These are phyloP conservation scores for Cololabis saira DNA, from an alignment of 2,113 vertebrate genomes.

Conservation along the genomic window DNA sequence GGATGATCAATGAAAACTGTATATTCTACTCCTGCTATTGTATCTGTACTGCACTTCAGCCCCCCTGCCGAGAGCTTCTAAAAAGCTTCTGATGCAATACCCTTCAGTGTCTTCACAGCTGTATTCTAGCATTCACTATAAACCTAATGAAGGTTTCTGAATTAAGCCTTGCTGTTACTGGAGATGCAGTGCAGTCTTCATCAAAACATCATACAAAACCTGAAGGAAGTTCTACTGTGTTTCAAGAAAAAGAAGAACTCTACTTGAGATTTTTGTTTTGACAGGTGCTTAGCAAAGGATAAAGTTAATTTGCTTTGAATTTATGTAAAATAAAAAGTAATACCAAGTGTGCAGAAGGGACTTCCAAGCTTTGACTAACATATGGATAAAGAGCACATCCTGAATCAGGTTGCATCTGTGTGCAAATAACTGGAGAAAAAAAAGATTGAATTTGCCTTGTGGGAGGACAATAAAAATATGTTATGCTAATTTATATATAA, in stretches of 20 bases:
- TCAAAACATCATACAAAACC: conserved; percentile 21
- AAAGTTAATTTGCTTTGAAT: conserved; percentile 13
- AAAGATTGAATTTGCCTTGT: conserved; percentile 33
- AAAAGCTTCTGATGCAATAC: conserved; percentile 29
- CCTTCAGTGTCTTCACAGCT: conserved; percentile 25
- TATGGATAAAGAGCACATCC: conserved; percentile 3
- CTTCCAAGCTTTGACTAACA: conserved; percentile 10
- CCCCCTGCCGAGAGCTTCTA: conserved; percentile 31
- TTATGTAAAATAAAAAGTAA: conserved; percentile 6
- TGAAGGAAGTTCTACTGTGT: background rate
- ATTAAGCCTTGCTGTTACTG: conserved; percentile 30
- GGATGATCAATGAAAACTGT: background rate
- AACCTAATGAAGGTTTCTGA: conserved; percentile 30
- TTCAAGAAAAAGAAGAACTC: conserved; percentile 9
- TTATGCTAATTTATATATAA: conserved; percentile 49
- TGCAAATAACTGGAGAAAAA: conserved; percentile 25
- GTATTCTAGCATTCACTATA: conserved; percentile 21
- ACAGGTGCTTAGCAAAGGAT: conserved; percentile 1
- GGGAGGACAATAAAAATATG: conserved; percentile 36
- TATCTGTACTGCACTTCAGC: conserved; percentile 1
- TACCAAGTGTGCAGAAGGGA: conserved; percentile 1
- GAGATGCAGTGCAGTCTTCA: conserved; percentile 4
- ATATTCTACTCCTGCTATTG: conserved; percentile 11
- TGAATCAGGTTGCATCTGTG: conserved; percentile 9
- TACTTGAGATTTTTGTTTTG: conserved; percentile 1